phyloP scores from a whole-genome alignment of 23 tunicate genomes.

The Ciona savignyi region DNA sequence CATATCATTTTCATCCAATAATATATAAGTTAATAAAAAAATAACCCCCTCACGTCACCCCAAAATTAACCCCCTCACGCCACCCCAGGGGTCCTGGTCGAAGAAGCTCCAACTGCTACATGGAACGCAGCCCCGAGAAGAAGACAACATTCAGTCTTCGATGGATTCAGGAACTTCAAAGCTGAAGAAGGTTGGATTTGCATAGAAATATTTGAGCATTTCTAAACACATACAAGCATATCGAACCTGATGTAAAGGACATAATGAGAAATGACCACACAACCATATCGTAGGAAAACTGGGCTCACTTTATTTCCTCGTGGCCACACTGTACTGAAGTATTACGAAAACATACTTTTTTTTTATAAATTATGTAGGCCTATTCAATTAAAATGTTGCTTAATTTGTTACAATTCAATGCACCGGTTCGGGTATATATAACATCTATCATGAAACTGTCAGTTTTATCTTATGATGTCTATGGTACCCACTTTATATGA shows the following conservation, averaged over 20 bases:
- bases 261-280: background rate
- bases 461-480: no score
- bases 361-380: no score
- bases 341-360: no score
- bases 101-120: constrained; percentile 12
- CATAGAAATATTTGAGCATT: no score
- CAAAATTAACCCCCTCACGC: background rate
- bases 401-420: no score
- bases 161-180: constrained; percentile 52
- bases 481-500: no score
- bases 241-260: no score
- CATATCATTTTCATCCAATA: background rate
- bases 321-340: no score
- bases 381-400: no score
- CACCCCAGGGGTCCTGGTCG: constrained; percentile 7
- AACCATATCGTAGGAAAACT: background rate
- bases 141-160: constrained; percentile 53
- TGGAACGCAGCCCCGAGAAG: constrained; percentile 23
- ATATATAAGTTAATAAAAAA: background rate
- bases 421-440: no score
- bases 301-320: background rate
- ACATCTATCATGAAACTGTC: no score
- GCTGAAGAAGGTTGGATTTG: constrained; percentile 37
- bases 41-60: background rate
- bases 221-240: no score